phyloP scores from a whole-genome alignment of 2,797 vertebrate genomes.

The Anguilla obscura region DNA sequence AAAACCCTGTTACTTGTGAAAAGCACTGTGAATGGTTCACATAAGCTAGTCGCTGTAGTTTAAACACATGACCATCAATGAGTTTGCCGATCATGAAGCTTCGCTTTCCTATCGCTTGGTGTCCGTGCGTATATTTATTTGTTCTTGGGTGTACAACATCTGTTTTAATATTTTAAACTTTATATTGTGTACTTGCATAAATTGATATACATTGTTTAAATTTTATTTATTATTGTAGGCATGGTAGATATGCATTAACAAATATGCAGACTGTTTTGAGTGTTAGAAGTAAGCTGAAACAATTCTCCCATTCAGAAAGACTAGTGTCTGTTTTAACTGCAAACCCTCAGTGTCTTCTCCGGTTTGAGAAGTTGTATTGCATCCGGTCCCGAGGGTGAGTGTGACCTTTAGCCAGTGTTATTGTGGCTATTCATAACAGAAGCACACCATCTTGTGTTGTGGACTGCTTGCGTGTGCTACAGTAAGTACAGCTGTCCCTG shows the following conservation, averaged over 20 bases:
- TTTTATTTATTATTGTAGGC: neutral
- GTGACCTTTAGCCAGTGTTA: slow-evolving; percentile 21
- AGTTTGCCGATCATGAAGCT: neutral
- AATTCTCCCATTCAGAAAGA: neutral
- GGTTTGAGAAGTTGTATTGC: neutral
- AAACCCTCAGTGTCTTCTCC: neutral
- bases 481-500: slow-evolving; percentile 3
- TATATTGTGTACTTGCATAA: neutral
- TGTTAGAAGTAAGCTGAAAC: neutral
- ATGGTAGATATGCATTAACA: neutral
- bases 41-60: neutral
- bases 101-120: neutral
- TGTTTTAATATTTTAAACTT: neutral
- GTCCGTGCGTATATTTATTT: neutral
- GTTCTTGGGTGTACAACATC: neutral
- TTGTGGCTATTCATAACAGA: slow-evolving; percentile 21
- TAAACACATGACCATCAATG: neutral
- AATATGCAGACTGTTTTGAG: neutral
- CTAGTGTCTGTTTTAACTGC: neutral
- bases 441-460: neutral
- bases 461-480: slow-evolving; percentile 20
- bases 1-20: neutral
- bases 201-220: neutral
- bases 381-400: neutral
- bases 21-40: neutral